Evolutionary conservation across 2,888 invertebrate genomes (phyloP).

Genomic region (Hirtodrosophila alboralis): DNA sequence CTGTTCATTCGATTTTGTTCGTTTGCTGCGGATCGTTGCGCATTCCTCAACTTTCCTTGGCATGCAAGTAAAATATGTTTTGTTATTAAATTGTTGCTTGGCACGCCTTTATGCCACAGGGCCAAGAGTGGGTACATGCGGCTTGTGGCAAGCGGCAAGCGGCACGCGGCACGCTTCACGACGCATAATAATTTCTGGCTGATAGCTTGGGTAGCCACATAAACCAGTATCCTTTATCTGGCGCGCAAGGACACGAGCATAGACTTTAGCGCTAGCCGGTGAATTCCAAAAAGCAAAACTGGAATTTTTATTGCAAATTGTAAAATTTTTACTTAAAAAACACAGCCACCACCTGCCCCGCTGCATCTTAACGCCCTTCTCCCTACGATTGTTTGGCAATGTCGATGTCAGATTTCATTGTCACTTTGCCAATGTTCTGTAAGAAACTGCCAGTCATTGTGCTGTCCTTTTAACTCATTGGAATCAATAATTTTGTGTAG

Average conservation of each 20-base stretch:
- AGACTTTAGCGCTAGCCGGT: conserved; percentile 31
- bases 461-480: conserved; percentile 27
- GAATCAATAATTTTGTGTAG: conserved; percentile 58
- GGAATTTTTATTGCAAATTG: conserved; percentile 80
- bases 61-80: conserved; percentile 78
- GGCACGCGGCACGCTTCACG: conserved; percentile 25
- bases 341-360: conserved; percentile 15
- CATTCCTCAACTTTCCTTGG: conserved; percentile 71
- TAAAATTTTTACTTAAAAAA: conserved; percentile 72
- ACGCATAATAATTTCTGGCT: conserved; percentile 74
- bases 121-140: conserved; percentile 1
- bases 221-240: conserved; percentile 48
- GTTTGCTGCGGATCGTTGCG: conserved; percentile 27
- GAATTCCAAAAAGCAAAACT: conserved; percentile 75
- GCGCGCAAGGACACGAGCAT: conserved; percentile 30
- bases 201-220: conserved; percentile 51
- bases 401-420: conserved; percentile 62
- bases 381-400: conserved; percentile 39
- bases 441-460: conserved; percentile 35
- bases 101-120: conserved; percentile 45
- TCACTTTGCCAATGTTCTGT: conserved; percentile 59
- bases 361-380: conserved; percentile 2
- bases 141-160: neutral
- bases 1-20: conserved; percentile 48
- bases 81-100: conserved; percentile 77